phyloP scores from a whole-genome alignment of 2,888 invertebrate species.

The Onchidella celtica region DNA sequence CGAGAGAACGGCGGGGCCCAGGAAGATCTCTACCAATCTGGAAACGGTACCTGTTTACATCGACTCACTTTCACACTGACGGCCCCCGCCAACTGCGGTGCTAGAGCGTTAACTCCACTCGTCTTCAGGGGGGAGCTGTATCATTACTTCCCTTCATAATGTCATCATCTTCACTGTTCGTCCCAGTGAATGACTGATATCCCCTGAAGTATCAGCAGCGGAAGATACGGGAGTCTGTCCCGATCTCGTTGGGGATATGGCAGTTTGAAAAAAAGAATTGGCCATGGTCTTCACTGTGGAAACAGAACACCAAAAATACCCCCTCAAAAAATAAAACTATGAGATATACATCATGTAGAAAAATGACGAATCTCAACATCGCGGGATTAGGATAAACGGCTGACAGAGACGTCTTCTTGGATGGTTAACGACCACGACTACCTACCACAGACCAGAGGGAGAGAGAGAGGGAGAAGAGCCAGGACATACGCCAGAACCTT shows the following conservation, averaged over 20 bases:
- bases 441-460: constrained; percentile 26
- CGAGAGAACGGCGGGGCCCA: neutral
- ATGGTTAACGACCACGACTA: too few species aligned
- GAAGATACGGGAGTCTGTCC: too few species aligned
- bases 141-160: neutral
- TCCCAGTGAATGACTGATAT: neutral
- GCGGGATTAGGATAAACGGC: too few species aligned
- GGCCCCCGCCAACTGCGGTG: neutral
- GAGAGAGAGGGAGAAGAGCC: neutral
- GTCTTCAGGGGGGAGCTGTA: neutral
- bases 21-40: constrained; percentile 8
- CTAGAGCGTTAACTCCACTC: neutral
- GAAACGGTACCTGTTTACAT: constrained; percentile 23
- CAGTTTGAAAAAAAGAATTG: too few species aligned
- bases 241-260: too few species aligned
- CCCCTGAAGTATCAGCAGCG: too few species aligned
- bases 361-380: too few species aligned
- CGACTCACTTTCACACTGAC: neutral
- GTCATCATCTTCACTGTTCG: neutral
- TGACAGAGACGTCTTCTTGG: too few species aligned
- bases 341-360: too few species aligned
- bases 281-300: too few species aligned
- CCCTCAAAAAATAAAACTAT: too few species aligned
- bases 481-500: neutral
- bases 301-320: too few species aligned